These are phyloP conservation scores for Thamnaconus septentrionalis DNA, from an alignment of 2,113 vertebrate species.

Conservation along the genomic window DNA sequence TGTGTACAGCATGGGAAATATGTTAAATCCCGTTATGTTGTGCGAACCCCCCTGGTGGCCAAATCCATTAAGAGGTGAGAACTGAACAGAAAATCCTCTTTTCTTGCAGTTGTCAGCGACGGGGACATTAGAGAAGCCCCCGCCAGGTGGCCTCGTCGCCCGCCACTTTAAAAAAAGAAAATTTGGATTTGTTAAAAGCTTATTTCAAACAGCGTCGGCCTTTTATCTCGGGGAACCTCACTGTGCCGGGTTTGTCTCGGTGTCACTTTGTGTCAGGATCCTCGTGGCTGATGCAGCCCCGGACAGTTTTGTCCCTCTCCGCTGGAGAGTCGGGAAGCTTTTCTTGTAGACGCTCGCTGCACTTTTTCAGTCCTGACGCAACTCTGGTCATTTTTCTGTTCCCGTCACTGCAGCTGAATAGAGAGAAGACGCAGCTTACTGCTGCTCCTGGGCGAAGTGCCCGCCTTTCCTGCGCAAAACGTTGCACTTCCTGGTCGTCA, in stretches of 20 bases:
- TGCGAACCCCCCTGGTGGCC: slow-evolving; percentile 20
- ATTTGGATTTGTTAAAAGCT: slow-evolving; percentile 56
- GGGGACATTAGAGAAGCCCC: slow-evolving; percentile 30
- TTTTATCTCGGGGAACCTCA: slow-evolving; percentile 13
- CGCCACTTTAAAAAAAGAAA: slow-evolving; percentile 32
- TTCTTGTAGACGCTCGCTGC: background rate
- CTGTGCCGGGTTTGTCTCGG: slow-evolving; percentile 52
- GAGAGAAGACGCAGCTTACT: too few species aligned
- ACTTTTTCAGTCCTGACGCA: background rate
- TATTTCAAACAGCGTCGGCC: slow-evolving; percentile 41
- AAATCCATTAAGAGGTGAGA: slow-evolving; percentile 58
- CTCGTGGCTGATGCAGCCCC: slow-evolving; percentile 34
- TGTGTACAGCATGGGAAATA: slow-evolving; percentile 41
- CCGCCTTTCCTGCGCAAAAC: too few species aligned
- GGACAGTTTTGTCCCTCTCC: slow-evolving; percentile 51
- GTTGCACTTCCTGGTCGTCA: too few species aligned
- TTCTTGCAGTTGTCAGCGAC: slow-evolving; percentile 34
- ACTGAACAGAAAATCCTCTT: slow-evolving; percentile 39
- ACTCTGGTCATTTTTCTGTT: too few species aligned
- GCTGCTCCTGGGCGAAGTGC: too few species aligned
- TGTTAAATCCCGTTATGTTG: slow-evolving; percentile 42
- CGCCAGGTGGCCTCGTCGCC: slow-evolving; percentile 16
- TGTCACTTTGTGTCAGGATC: slow-evolving; percentile 64
- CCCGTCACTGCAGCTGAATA: too few species aligned
- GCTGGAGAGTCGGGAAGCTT: slow-evolving; percentile 26